These are phyloP conservation scores for Erethizon dorsatum DNA, from an alignment of 2,797 vertebrate genomes.

Conservation along the genomic window DNA sequence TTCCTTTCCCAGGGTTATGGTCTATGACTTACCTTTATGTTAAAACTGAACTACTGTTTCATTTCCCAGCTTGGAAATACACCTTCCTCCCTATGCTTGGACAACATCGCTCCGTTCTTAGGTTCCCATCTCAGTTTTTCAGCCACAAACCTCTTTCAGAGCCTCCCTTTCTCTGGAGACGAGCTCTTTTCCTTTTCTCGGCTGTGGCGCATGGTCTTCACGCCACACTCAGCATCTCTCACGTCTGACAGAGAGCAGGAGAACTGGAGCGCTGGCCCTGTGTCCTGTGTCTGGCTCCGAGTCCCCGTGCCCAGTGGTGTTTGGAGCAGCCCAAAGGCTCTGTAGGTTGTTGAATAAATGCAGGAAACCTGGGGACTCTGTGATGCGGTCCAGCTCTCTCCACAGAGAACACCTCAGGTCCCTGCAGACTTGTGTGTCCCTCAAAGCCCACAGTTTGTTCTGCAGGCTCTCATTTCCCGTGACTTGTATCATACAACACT, in stretches of 20 bases:
- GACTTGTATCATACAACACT: too few relatives aligned
- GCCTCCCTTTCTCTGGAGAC: too few relatives aligned
- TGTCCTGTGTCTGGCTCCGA: too few relatives aligned
- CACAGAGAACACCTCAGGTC: rapidly evolving
- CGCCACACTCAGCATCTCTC: rapidly evolving
- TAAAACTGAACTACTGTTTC: too few relatives aligned
- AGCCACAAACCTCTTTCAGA: neutral
- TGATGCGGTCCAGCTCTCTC: too few relatives aligned
- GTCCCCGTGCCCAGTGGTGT: too few relatives aligned
- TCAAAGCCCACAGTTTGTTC: neutral
- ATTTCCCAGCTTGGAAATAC: rapidly evolving
- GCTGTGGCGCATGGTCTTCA: neutral
- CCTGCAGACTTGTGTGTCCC: neutral
- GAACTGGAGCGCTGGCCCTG: neutral
- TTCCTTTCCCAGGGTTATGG: neutral
- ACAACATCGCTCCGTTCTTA: neutral
- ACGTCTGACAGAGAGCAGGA: neutral
- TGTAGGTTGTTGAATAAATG: neutral
- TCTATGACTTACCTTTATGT: neutral
- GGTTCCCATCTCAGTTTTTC: neutral
- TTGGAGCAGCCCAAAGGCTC: neutral
- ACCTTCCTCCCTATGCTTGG: neutral
- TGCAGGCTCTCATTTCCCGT: neutral
- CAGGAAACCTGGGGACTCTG: neutral
- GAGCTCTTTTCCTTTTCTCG: neutral